A percentile compares a stretch with the other conserved stretches of the same genome.
These are phyloP conservation scores for Podilymbus podiceps DNA, from an alignment of 2,113 vertebrate species.

Conservation along the genomic window DNA sequence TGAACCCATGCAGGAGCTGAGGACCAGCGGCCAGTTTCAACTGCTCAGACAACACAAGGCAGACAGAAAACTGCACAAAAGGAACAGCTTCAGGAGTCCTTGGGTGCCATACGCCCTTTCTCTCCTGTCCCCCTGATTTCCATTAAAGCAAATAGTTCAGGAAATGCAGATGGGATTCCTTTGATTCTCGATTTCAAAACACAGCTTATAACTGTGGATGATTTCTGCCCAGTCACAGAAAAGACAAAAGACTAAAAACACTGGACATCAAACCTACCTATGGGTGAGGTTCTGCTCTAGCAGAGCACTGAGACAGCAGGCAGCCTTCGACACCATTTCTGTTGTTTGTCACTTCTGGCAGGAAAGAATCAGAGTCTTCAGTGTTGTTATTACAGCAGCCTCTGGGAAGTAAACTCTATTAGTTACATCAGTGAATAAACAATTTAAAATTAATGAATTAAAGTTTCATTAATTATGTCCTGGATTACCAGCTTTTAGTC, in stretches of 20 bases:
- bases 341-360: background rate
- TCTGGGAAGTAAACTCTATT: background rate
- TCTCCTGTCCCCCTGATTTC: background rate
- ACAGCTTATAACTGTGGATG: background rate
- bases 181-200: background rate
- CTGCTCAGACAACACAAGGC: background rate
- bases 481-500: background rate
- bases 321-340: background rate
- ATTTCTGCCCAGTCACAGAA: background rate
- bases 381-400: background rate
- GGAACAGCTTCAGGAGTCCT: background rate
- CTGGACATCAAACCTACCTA: fast-evolving
- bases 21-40: background rate
- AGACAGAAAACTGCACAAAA: background rate
- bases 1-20: background rate
- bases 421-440: background rate
- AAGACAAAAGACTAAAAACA: background rate
- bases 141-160: background rate
- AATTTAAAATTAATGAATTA: background rate
- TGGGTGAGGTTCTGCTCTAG: background rate
- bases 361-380: background rate
- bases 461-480: background rate
- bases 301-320: background rate
- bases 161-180: background rate
- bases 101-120: background rate